These are phyloP conservation scores for Eumeta japonica DNA, from an alignment of 1,140 invertebrate genomes.

Conservation along the genomic window DNA sequence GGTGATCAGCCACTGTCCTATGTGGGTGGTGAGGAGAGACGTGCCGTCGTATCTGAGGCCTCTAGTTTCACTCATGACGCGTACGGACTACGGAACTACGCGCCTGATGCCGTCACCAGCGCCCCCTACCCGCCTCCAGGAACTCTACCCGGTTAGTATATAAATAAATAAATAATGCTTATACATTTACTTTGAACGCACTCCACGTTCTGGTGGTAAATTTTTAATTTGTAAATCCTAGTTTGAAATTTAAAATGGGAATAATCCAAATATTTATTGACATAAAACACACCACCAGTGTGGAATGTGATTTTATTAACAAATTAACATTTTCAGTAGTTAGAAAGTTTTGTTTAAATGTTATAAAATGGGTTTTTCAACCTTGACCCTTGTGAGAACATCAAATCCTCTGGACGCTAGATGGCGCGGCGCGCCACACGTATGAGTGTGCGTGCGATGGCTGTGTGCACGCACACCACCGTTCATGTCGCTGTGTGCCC, in stretches of 20 bases:
- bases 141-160: constrained; percentile 51
- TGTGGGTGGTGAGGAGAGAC: constrained; percentile 67
- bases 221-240: too few relatives aligned
- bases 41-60: constrained; percentile 66
- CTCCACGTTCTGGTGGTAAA: too few relatives aligned
- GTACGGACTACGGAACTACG: constrained; percentile 75
- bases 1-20: constrained; percentile 67
- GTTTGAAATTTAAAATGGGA: too few relatives aligned
- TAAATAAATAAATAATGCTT: not conserved
- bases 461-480: constrained; percentile 17
- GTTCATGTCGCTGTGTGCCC: constrained; percentile 15
- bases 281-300: too few relatives aligned
- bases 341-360: too few relatives aligned
- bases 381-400: constrained; percentile 30
- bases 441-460: constrained; percentile 29
- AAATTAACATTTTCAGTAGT: too few relatives aligned
- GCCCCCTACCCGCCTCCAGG: constrained; percentile 79
- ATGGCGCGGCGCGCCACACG: constrained; percentile 22
- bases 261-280: too few relatives aligned
- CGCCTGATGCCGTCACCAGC: constrained; percentile 71
- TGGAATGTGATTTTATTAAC: too few relatives aligned
- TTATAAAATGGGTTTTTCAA: constrained; percentile 46
- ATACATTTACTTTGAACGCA: too few relatives aligned
- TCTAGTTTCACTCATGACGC: constrained; percentile 71
- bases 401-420: constrained; percentile 27